Evolutionary conservation across 2,888 invertebrate species (phyloP).

Genomic region (Polia nebulosa): DNA sequence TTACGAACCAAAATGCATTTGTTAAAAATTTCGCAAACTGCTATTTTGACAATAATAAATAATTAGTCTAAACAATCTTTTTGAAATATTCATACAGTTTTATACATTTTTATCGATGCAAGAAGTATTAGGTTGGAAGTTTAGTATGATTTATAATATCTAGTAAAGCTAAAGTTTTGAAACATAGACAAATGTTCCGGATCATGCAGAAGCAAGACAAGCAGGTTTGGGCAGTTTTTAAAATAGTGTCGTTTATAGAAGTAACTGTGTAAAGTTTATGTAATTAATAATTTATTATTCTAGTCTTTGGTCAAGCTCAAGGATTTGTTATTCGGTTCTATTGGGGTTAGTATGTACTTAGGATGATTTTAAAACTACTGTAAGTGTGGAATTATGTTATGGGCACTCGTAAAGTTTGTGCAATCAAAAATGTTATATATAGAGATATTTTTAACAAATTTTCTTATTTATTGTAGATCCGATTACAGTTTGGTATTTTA

Average conservation of each 20-base stretch:
- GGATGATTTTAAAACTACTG: conserved; percentile 57
- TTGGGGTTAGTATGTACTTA: conserved; percentile 71
- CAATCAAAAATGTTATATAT: conserved; percentile 57
- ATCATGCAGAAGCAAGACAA: conserved; percentile 36
- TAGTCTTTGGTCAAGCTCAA: conserved; percentile 89
- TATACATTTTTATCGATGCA: conserved; percentile 52
- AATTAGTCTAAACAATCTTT: conserved; percentile 34
- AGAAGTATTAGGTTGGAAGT: conserved; percentile 55
- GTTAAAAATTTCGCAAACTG: conserved; percentile 44
- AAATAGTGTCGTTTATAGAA: conserved; percentile 55
- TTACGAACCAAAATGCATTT: conserved; percentile 27
- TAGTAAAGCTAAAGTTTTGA: conserved; percentile 34
- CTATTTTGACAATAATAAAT: conserved; percentile 63
- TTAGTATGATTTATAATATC: conserved; percentile 37
- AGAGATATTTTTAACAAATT: conserved; percentile 51
- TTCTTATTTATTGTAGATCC: conserved; percentile 56
- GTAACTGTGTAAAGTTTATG: conserved; percentile 66
- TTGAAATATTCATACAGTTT: conserved; percentile 42
- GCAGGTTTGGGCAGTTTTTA: conserved; percentile 46
- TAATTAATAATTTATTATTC: conserved; percentile 81
- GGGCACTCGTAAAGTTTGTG: conserved; percentile 47
- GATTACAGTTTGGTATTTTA: conserved; percentile 52
- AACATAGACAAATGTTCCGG: conserved; percentile 25
- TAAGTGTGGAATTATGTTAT: conserved; percentile 49
- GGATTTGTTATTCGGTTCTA: conserved; percentile 73